Percentiles rank a stretch among this genome's conserved stretches.
Evolutionary conservation across 2,888 invertebrate species (phyloP).

Genomic region (Ptychoptera contaminata): DNA sequence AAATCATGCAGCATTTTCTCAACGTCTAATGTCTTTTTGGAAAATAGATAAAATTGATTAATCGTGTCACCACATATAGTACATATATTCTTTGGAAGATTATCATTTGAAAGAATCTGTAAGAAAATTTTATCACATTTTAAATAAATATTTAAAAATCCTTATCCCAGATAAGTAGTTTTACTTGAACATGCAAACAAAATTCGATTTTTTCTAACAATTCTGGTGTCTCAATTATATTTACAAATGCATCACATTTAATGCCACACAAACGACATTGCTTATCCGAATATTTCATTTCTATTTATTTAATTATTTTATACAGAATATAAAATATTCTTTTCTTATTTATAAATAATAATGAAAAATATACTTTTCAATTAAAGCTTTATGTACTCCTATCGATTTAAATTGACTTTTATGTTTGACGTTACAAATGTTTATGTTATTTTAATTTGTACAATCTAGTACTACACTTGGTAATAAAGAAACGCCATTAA

Average conservation of each 20-base stretch:
- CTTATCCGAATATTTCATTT: not conserved
- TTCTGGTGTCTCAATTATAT: not conserved
- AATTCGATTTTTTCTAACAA: not conserved
- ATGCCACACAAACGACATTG: not conserved
- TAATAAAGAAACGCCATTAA: too few relatives aligned
- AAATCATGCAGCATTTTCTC: not conserved
- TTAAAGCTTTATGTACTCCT: too few relatives aligned
- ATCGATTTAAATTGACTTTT: too few relatives aligned
- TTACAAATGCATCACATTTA: not conserved
- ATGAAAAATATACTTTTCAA: too few relatives aligned
- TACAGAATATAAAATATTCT: too few relatives aligned
- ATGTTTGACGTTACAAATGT: too few relatives aligned
- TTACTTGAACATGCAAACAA: not conserved
- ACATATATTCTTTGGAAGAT: constrained; percentile 3
- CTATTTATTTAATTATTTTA: too few relatives aligned
- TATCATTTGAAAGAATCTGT: not conserved
- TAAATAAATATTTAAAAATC: not conserved
- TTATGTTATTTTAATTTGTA: too few relatives aligned
- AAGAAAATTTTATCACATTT: too few relatives aligned
- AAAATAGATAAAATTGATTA: not conserved
- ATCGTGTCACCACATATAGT: not conserved
- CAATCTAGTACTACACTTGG: too few relatives aligned
- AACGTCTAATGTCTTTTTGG: not conserved
- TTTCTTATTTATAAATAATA: too few relatives aligned
- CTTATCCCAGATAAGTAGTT: not conserved